Evolutionary conservation across 2,113 vertebrate species (phyloP), one percentile per base, ranked within the genome.

Genomic region (Polyodon spathula): DNA sequence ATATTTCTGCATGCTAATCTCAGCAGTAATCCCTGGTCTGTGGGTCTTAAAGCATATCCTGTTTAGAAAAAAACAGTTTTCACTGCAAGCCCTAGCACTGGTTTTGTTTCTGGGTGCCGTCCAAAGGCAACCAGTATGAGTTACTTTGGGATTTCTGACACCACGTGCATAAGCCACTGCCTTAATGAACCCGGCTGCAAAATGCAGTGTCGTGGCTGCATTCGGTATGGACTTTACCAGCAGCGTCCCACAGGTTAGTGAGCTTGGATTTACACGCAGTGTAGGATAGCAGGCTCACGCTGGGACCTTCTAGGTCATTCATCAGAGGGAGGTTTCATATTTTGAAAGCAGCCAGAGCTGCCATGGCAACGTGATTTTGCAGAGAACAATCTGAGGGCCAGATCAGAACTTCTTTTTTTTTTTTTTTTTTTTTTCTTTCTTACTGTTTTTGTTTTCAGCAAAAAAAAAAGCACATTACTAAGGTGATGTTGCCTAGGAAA

Each of bases 1-100:
- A 91, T 84, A 86, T 87, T 86, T 82, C 81, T 86, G 82, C 84
- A 84, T 89, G 84, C 83, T 92, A 93, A 94, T 91, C 90, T 89
- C 67, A 64, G 72, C 82, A 77, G 80, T 91, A 92, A 93, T 93
- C 90, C 86, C 72, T 75, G 78, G 77, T 74, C 83, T 75, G 66
- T 71, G 70, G 77, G 79, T 83, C 76, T 86, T 81, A 84, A 80
- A 83, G 79, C 82, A 84, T n/a, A n/a, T 79, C 78, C 80, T 83
- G 80, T 78, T 84, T 86, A 83, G 79, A 79, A 84, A 87, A 84
- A 87, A 83, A 78, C 76, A 57, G 52, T 78, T 78, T 90, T 87
- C 85, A 76, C 83, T 86, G 75, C 72, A 78, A 69, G 57, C 65
- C 62, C 56, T 15, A 2, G 60, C 1, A 46, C 5, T 56, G 56